Evolutionary conservation across 1,140 invertebrate species (phyloP), one percentile per base, ranked within the genome.

Genomic region (Physella acuta): DNA sequence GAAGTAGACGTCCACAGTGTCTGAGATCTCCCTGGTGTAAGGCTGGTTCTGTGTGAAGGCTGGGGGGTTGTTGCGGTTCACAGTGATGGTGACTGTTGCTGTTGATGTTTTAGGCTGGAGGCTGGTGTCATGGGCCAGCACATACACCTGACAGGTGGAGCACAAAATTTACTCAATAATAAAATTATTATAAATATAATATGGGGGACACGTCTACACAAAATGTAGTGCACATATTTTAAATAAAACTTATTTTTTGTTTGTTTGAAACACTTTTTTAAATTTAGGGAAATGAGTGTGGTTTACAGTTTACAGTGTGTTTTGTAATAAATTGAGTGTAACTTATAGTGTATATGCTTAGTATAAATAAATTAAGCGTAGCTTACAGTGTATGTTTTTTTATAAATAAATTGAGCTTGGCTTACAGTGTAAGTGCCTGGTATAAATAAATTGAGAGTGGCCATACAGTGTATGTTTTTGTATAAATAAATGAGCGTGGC

Each of bases 41-140:
- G 24, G 17, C 49, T 20, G 16, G 0, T 14, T 24, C 1, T 26
- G 4, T 16, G 33, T 17, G 61, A 75, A 77, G 8, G 31, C 30
- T 37, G 77, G 79, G 2, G 67, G 28, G 28, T 61, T 59, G 71
- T 79, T 81, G 59, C 78, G 73, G 14, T 44, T 51, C 4, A 81
- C 77, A 49, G 49, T 74, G 61, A 81, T 68, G 20, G 44, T 68
- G 2, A 81, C 67, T 17, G 72, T 72, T 14, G 74, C 73, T 30
- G 71, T 73, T 0, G 72, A 70, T 4, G 70, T 52, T 28, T 51
- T 63, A 39, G 78, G 73, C 0, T 53, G 39, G 3, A 68, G 34
- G n/a, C 75, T 75, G 36, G 52, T n/a, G 61, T 81, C 79, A 26
- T 52, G 30, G 8, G 75, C 79, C 8, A 66, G 36, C 1, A 80